phyloP scores from a whole-genome alignment of 1,140 invertebrate species.

The Zaprionus ornatus region DNA sequence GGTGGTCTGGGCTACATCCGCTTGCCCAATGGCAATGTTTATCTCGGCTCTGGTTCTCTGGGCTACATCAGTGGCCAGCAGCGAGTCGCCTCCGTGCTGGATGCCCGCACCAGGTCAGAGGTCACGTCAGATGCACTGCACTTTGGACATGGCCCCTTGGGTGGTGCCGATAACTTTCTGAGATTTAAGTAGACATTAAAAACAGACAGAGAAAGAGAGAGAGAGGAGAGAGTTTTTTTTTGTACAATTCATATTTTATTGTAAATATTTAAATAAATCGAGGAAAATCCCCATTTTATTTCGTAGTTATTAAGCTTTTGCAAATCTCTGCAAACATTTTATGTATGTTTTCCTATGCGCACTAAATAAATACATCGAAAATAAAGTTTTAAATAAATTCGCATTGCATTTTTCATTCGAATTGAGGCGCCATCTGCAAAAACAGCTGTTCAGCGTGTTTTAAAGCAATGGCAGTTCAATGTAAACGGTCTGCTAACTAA shows the following conservation, averaged over 20 bases:
- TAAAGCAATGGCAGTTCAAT: not conserved
- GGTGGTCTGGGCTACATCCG: slow-evolving; percentile 78
- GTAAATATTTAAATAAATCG: slow-evolving; percentile 71
- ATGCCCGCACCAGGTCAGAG: slow-evolving; percentile 74
- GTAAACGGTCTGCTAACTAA: not conserved
- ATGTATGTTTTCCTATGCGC: slow-evolving; percentile 53
- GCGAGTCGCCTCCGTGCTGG: slow-evolving; percentile 54
- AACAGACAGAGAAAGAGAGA: not conserved
- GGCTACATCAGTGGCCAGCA: slow-evolving; percentile 79
- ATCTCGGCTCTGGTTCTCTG: slow-evolving; percentile 78
- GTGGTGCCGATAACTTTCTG: slow-evolving; percentile 65
- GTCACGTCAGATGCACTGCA: slow-evolving; percentile 70
- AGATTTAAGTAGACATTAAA: slow-evolving; percentile 54
- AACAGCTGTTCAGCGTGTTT: not conserved
- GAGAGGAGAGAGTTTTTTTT: slow-evolving; percentile 32
- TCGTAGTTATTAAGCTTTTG: slow-evolving; percentile 53
- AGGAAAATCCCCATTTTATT: slow-evolving; percentile 35
- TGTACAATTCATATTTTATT: slow-evolving; percentile 54
- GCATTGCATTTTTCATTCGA: not conserved
- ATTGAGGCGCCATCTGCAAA: not conserved
- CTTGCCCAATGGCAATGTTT: slow-evolving; percentile 74
- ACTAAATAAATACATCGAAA: slow-evolving; percentile 5
- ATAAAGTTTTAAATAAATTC: not conserved
- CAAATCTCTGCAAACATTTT: slow-evolving; percentile 22
- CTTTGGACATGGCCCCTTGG: slow-evolving; percentile 75